Evolutionary conservation across 1,140 invertebrate genomes (phyloP), one percentile per base, ranked within the genome.

Genomic region (Copidosoma floridanum): DNA sequence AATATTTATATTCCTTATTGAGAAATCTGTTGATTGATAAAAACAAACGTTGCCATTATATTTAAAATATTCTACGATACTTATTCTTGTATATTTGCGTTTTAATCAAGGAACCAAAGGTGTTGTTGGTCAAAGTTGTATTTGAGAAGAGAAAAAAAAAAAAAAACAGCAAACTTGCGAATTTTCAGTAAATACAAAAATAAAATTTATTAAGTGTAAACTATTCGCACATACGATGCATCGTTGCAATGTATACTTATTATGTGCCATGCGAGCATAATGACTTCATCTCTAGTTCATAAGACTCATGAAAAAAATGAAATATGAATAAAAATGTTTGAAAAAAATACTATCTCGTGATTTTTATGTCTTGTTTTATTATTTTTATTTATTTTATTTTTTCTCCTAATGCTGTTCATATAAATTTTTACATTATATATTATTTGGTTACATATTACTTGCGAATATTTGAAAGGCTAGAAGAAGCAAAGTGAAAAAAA

Each of bases 241-340:
- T 47, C 53, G 29, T 61, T 38, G 35, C 29, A 47, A 52, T 2
- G 51, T 47, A 54, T 35, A n/a, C n/a, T n/a, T n/a, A n/a, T 41
- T 55, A 43, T 26, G 37, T 50, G 46, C 46, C 10, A 27, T 12
- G 50, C 29, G 27, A 29, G 52, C 38, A 35, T 24, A 61, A 61
- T 61, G 52, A 61, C 38, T 55, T 61, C 55, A 56, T 56, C 21
- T 61, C 46, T 61, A 56, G 52, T 55, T 4, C 51, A 51, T 61
- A 61, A 61, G 52, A 50, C 51, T 54, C 48, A 55, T 47, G 32
- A 60, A 53, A 26, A 54, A 53, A 29, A 41, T 20, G 12, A 41
- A 41, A 41, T 14, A 41, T 40, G 44, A 58, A 51, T 51, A 51
- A 58, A 57, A 57, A 50, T 29, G 7, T 14, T 27, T 27, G 14